Evolutionary conservation across 2,113 vertebrate genomes (phyloP), one percentile per base, ranked within the genome.

Genomic region (Raphicerus campestris): DNA sequence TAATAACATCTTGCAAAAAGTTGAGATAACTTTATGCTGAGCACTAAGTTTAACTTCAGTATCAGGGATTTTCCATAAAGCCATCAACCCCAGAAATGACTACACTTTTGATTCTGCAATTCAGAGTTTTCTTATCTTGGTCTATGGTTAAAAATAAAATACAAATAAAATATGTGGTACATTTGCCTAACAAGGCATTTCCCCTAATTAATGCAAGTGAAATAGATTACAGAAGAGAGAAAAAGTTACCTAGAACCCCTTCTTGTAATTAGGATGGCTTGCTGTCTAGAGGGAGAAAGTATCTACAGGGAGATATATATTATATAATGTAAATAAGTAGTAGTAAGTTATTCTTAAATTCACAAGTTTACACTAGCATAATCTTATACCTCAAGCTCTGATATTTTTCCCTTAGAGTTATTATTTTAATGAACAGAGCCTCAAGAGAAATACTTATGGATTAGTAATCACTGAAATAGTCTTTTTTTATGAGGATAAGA

Each of bases 351-450:
- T 75, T 96, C 49, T 97, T 91, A 92, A 81, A 87, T 49, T 63
- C 47, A 85, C 61, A 95, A 24, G 53, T 95, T 77, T 53, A 42
- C 39, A 70, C 87, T 96, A 93, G 61, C 80, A 97, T 96, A 97
- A 85, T 47, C 83, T 94, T 58, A 66, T 13, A 93, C 53, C 51
- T 0, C 55, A 96, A 53, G 73, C 42, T 70, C 45, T 95, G 61
- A 91, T 90, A 94, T 95, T 97, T 96, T 97, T 82, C 53, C 77
- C 89, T 97, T 82, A 89, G 0, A 16, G 56, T 94, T 96, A 95
- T 83, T 92, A 91, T 81, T 95, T 93, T 97, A 97, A 97, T 97
- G 70, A 97, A 89, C 22, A 94, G 42, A 96, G 70, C 56, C 82
- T 96, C 85, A 81, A 92, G 89, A 96, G 56, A 93, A 91, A 82